Base-by-base conservation (phyloP, 2,113 vertebrate genomes). In the Phasianus colchicus region DNA sequence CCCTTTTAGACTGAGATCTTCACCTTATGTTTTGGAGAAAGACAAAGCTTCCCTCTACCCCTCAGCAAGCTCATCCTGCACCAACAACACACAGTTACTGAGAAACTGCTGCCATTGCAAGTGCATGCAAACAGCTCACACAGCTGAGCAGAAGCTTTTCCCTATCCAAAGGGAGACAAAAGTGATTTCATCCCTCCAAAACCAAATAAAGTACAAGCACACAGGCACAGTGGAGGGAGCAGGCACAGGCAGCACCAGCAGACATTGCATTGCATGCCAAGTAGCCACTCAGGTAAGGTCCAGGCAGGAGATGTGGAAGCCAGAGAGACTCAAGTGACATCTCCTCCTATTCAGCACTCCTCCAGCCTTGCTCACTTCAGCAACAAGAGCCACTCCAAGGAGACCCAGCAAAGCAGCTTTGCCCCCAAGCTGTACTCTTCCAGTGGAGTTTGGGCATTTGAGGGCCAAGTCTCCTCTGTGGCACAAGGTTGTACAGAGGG, bases 51-150 rank as follows among this genome's bases (percentile, higher is more conserved):
- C 40, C 14, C 60, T 38, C 13, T 5, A 63, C 16, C 20, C 54
- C 1, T 1, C 38, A 36, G 21, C 54, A 61, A 58, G 43, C 21
- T 52, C 1, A 5, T n/a, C 50, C 45, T 25, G 50, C 83, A 50
- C 34, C 0, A 0, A 47, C 38, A n/a, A 36, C 1, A 0, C 10
- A 0, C 1, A 2, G 17, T 21, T 73, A 76, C 13, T 0, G 3
- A 83, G 61, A 54, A 42, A 7, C 36, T 30, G 20, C 27, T 57
- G 52, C 54, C 15, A 45, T 3, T n/a, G 40, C 40, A 75, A 43
- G 15, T 8, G 12, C 24, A 19, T 0, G 22, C 60, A 63, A 61
- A 36, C 42, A 63, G 27, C 21, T 73, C 65, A 42, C 1, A 0
- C 20, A 66, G 45, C 54, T 70, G 58, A n/a, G 55, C 45, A 88